Conservation (phyloP, 2,888 invertebrate species). For the Philereme vetulata region DNA sequence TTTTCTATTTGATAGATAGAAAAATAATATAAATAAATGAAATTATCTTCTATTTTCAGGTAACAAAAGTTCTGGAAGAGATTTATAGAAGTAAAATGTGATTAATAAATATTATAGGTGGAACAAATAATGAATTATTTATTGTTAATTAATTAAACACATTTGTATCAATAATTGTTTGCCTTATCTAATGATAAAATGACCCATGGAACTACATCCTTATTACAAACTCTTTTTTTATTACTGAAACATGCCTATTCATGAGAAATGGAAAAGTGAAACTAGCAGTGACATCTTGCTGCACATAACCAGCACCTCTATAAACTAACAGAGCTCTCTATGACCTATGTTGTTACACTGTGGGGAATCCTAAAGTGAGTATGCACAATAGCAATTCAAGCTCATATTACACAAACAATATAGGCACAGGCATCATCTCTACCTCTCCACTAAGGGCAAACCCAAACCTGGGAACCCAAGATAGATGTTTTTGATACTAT, state of each 20-base stretch:
- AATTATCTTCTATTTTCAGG: conserved; percentile 2
- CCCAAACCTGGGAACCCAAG: background rate
- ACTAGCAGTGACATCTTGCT: conserved; percentile 9
- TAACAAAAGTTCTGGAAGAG: background rate
- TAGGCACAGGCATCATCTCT: background rate
- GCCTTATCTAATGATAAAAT: conserved; percentile 47
- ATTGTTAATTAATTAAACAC: conserved; percentile 24
- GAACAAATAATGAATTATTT: conserved; percentile 32
- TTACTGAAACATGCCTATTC: conserved; percentile 26
- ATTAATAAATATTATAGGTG: background rate
- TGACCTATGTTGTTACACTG: background rate
- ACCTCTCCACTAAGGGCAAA: background rate
- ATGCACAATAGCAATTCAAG: conserved; percentile 8
- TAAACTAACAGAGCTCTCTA: conserved; percentile 8
- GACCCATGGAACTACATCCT: conserved; percentile 45
- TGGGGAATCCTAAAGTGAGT: conserved; percentile 1
- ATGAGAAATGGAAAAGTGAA: conserved; percentile 5
- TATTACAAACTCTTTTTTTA: conserved; percentile 33
- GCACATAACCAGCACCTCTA: conserved; percentile 16
- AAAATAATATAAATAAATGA: background rate
- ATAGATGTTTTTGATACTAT: background rate
- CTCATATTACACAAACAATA: background rate
- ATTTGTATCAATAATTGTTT: conserved; percentile 46
- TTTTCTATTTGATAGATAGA: too few species aligned
- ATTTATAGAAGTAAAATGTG: background rate